phyloP scores from a whole-genome alignment of 2,797 vertebrate genomes.

The Petrocephalus schoutedeni region DNA sequence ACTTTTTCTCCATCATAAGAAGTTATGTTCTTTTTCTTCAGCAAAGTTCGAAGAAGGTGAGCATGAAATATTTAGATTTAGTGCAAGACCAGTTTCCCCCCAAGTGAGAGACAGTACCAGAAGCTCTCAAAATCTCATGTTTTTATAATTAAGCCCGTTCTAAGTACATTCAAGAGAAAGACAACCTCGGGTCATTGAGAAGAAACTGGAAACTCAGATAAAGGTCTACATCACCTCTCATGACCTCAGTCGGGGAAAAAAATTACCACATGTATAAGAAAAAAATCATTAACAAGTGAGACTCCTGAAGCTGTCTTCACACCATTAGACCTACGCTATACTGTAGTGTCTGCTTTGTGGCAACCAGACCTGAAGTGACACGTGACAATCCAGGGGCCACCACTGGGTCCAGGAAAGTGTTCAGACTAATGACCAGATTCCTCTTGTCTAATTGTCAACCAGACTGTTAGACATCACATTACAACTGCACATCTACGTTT shows the following conservation, averaged over 20 bases:
- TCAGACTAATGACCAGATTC: not conserved
- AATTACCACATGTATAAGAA: not conserved
- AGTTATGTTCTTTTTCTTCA: not conserved
- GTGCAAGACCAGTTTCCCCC: constrained; percentile 35
- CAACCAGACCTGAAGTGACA: not conserved
- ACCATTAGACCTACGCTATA: not conserved
- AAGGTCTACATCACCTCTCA: not conserved
- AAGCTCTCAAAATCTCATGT: constrained; percentile 40
- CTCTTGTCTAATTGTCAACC: not conserved
- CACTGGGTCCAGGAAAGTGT: not conserved
- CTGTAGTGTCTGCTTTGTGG: not conserved
- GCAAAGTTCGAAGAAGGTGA: constrained; percentile 3
- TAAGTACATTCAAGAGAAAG: constrained; percentile 27
- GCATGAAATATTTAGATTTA: constrained; percentile 46
- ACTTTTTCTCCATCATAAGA: not conserved
- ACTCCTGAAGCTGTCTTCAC: not conserved
- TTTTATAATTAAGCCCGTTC: constrained; percentile 33
- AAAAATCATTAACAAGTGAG: not conserved
- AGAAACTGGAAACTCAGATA: constrained; percentile 19
- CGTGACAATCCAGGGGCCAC: not conserved
- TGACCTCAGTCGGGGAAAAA: not conserved
- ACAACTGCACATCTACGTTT: not conserved
- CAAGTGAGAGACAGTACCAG: constrained; percentile 33
- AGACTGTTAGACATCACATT: not conserved
- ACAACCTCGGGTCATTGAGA: constrained; percentile 21